These are phyloP conservation scores for Spodoptera exigua DNA, from an alignment of 2,888 invertebrate genomes.

Conservation along the genomic window DNA sequence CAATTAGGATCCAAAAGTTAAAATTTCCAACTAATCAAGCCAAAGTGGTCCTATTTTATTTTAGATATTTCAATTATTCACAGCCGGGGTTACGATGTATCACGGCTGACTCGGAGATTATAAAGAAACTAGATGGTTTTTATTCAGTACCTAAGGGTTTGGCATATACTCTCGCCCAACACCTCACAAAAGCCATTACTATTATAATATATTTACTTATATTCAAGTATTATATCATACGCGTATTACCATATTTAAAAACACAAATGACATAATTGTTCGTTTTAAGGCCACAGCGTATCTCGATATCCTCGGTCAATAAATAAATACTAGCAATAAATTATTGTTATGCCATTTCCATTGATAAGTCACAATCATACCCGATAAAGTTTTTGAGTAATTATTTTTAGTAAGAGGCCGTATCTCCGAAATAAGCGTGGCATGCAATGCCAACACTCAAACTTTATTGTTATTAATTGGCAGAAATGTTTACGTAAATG, in stretches of 20 bases:
- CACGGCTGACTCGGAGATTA: too few species aligned
- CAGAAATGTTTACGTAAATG: conserved; percentile 3
- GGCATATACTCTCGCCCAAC: too few species aligned
- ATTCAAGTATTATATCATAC: conserved; percentile 1
- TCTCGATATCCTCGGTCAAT: conserved; percentile 48
- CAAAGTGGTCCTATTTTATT: too few species aligned
- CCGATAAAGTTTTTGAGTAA: conserved; percentile 31
- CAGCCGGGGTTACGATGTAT: too few species aligned
- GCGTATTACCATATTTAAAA: conserved; percentile 23
- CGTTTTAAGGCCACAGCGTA: conserved; percentile 13
- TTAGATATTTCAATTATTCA: too few species aligned
- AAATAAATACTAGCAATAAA: conserved; percentile 22
- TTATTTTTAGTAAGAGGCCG: conserved; percentile 17
- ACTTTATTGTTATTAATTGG: conserved; percentile 24
- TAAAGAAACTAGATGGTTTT: too few species aligned
- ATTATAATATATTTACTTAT: too few species aligned
- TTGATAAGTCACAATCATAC: conserved; percentile 23
- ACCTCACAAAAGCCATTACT: too few species aligned
- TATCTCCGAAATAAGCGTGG: conserved; percentile 7
- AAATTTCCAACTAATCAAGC: too few species aligned
- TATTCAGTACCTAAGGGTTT: too few species aligned
- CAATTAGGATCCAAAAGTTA: too few species aligned
- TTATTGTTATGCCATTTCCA: conserved; percentile 23
- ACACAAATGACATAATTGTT: conserved; percentile 34
- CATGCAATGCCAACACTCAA: conserved; percentile 5